phyloP scores from a whole-genome alignment of 2,888 invertebrate genomes.

The Julus scanicus region DNA sequence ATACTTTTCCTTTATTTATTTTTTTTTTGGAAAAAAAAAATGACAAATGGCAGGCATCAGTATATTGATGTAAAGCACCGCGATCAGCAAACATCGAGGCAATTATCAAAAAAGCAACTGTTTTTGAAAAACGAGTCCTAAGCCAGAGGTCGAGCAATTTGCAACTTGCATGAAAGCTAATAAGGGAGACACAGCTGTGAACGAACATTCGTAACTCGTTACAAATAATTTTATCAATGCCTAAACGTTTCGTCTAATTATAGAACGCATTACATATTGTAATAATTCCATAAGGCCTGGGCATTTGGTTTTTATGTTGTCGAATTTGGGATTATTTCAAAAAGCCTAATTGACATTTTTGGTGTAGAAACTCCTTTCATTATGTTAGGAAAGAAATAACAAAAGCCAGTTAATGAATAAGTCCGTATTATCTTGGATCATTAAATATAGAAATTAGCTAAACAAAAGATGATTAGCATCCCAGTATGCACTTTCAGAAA shows the following conservation, averaged over 20 bases:
- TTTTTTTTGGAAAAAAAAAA: not conserved
- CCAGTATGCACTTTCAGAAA: not conserved
- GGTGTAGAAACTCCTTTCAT: not conserved
- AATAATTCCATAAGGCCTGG: not conserved
- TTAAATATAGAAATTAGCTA: not conserved
- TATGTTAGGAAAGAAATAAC: not conserved
- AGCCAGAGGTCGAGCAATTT: not conserved
- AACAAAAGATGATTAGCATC: not conserved
- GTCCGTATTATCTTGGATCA: not conserved
- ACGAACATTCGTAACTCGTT: not conserved
- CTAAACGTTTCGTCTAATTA: not conserved
- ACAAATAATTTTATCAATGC: not conserved
- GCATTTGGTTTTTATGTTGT: not conserved
- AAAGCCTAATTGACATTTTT: slow-evolving; percentile 2
- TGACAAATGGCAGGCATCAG: not conserved
- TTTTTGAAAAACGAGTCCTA: not conserved
- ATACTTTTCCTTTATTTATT: not conserved
- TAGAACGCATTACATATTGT: not conserved
- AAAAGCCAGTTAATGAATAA: not conserved
- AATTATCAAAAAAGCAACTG: not conserved
- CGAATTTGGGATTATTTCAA: not conserved
- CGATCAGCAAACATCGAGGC: not conserved
- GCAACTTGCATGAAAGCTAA: not conserved
- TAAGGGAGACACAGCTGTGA: slow-evolving; percentile 23
- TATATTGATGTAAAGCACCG: not conserved